These are phyloP conservation scores for Pristionchus fissidentatus DNA, from an alignment of 2,888 invertebrate species.

Conservation along the genomic window DNA sequence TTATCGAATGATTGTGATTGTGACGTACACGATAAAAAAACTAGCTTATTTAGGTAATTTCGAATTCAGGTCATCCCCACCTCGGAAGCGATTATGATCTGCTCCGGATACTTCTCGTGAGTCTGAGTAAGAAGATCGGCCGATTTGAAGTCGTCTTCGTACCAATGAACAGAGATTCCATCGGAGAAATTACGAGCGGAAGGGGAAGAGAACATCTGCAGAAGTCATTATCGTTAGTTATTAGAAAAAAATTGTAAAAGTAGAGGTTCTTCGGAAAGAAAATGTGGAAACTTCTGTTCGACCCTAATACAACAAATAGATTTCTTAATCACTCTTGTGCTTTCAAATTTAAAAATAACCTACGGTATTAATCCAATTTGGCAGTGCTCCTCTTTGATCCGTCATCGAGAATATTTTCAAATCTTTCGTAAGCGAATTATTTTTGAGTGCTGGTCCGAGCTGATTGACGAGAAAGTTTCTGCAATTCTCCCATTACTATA, in stretches of 20 bases:
- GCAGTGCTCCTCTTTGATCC: conserved; percentile 11
- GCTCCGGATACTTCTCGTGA: neutral
- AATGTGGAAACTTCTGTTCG: too few relatives aligned
- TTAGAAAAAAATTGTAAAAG: neutral
- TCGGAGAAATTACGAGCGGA: neutral
- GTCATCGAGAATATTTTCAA: neutral
- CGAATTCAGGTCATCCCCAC: too few relatives aligned
- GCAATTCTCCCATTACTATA: neutral
- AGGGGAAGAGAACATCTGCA: neutral
- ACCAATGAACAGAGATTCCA: conserved; percentile 35
- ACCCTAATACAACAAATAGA: neutral
- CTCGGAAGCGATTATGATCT: conserved; percentile 13
- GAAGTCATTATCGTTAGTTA: neutral
- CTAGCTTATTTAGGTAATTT: neutral
- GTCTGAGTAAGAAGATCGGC: neutral
- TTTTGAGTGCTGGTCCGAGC: conserved; percentile 33
- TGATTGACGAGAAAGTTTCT: conserved; percentile 32
- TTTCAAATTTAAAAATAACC: conserved; percentile 74
- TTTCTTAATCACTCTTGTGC: neutral
- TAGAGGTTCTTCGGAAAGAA: too few relatives aligned
- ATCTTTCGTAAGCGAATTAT: neutral
- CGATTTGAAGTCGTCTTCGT: neutral
- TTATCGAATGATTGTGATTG: neutral
- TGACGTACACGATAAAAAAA: neutral
- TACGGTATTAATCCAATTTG: conserved; percentile 51